Conservation (phyloP, 2,888 invertebrate genomes). For the Rotaria magnacalcarata region DNA sequence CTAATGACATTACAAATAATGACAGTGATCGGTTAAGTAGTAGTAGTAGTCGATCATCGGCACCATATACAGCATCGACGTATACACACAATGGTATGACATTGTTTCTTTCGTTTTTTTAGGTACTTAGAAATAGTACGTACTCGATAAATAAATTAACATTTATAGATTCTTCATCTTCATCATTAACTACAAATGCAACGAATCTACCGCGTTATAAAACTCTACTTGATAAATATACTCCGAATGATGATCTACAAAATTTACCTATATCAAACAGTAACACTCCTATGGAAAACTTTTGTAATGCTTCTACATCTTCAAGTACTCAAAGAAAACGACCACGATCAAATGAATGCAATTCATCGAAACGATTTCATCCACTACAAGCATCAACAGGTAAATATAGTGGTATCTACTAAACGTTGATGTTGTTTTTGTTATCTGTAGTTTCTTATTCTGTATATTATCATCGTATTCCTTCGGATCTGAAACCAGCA, state of each 20-base stretch:
- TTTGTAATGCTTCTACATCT: background rate
- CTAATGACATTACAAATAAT: background rate
- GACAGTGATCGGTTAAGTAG: background rate
- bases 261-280: background rate
- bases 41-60: background rate
- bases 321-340: background rate
- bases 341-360: background rate
- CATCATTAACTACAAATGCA: background rate
- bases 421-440: no score
- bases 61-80: background rate
- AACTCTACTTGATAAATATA: background rate
- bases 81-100: background rate
- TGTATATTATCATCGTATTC: no score
- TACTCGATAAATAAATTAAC: background rate
- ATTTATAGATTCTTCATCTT: background rate
- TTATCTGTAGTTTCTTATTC: no score
- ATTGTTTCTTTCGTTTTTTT: background rate
- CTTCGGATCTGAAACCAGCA: no score
- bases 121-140: no score
- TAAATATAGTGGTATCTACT: background rate
- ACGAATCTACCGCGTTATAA: slow-evolving; percentile 9
- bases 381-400: background rate
- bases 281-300: background rate
- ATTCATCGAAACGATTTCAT: slow-evolving; percentile 23
- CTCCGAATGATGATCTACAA: background rate